Conservation (phyloP, 1,140 invertebrate species). For the Proales similis region DNA sequence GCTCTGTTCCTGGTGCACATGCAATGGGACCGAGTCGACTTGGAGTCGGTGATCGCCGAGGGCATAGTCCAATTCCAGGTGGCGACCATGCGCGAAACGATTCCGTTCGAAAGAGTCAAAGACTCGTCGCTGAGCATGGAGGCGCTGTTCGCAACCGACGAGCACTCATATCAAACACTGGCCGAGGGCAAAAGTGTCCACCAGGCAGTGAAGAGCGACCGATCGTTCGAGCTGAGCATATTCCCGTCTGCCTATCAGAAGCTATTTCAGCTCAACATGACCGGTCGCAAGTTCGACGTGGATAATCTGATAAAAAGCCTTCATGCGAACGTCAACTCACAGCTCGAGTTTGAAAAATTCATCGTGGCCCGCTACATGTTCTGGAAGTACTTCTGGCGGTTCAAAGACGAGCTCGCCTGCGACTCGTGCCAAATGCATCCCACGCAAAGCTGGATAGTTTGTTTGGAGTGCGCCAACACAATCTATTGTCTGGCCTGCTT, state of each 20-base stretch:
- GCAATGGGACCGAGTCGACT: too few relatives aligned
- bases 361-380: conserved; percentile 36
- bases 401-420: conserved; percentile 19
- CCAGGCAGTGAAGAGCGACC: too few relatives aligned
- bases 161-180: too few relatives aligned
- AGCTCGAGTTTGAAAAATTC: conserved; percentile 28
- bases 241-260: conserved; percentile 22
- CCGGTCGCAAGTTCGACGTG: conserved; percentile 18
- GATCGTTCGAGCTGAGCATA: conserved; percentile 30
- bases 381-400: conserved; percentile 34
- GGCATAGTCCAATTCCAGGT: too few relatives aligned
- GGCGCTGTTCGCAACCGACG: too few relatives aligned
- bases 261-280: conserved; percentile 15
- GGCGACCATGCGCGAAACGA: too few relatives aligned
- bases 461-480: conserved; percentile 22
- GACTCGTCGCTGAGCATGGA: too few relatives aligned
- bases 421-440: conserved; percentile 17
- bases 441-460: conserved; percentile 6
- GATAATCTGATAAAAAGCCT: conserved; percentile 15
- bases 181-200: too few relatives aligned
- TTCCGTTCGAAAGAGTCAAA: too few relatives aligned
- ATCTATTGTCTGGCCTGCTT: conserved; percentile 21
- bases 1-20: too few relatives aligned
- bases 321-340: not conserved
- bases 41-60: too few relatives aligned